phyloP scores from a whole-genome alignment of 2,113 vertebrate species.

The Eleginops maclovinus region DNA sequence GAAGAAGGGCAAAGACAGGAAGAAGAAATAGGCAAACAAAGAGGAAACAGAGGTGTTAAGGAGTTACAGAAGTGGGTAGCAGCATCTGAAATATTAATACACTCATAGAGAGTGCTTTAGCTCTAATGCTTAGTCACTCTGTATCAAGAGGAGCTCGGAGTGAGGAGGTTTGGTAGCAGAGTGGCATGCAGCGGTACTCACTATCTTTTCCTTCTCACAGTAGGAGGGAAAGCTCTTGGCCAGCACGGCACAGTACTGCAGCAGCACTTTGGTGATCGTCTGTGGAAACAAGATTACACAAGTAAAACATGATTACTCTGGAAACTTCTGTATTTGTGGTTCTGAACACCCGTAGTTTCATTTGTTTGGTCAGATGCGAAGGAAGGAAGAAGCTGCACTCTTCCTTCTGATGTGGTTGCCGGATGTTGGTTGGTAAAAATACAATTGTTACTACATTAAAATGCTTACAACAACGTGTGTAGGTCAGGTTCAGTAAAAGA shows the following conservation, averaged over 20 bases:
- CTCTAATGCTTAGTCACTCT: background rate
- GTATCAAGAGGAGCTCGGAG: slow-evolving; percentile 6
- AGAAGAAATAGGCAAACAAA: slow-evolving; percentile 10
- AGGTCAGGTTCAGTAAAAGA: no score
- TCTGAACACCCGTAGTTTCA: background rate
- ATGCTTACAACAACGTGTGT: no score
- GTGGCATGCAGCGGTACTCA: slow-evolving; percentile 76
- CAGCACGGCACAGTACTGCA: slow-evolving; percentile 93
- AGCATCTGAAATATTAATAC: slow-evolving; percentile 33
- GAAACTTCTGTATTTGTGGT: background rate
- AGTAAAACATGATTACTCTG: background rate
- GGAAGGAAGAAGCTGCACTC: no score
- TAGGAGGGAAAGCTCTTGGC: slow-evolving; percentile 91
- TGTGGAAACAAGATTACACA: slow-evolving; percentile 67
- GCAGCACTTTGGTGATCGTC: slow-evolving; percentile 96
- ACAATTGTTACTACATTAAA: no score
- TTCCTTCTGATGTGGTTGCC: no score
- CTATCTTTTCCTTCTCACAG: slow-evolving; percentile 95
- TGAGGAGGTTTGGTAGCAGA: background rate
- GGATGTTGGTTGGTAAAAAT: no score
- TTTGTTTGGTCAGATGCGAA: background rate
- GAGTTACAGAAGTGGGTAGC: background rate
- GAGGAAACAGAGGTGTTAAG: background rate
- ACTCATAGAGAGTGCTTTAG: background rate
- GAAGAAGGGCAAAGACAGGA: background rate